These are phyloP conservation scores for Leptatherina wallacei DNA, from an alignment of 2,797 vertebrate genomes.

Conservation along the genomic window DNA sequence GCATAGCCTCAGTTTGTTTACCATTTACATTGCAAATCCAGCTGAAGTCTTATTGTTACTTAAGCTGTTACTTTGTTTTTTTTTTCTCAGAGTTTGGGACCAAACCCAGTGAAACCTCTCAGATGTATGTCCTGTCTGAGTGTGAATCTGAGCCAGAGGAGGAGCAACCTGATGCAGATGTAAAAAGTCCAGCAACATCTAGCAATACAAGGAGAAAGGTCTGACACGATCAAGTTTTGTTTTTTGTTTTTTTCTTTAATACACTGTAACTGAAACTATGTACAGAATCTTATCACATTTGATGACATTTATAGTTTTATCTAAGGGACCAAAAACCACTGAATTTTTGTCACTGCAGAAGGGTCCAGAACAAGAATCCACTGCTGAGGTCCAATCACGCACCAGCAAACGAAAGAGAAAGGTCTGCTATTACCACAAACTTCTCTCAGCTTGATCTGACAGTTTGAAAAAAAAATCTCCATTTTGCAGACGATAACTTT, in stretches of 20 bases:
- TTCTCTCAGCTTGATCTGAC: constrained; percentile 30
- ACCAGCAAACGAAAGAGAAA: constrained; percentile 65
- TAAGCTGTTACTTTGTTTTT: not conserved
- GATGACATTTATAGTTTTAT: constrained; percentile 2
- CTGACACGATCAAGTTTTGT: not conserved
- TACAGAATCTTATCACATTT: not conserved
- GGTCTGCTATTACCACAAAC: constrained; percentile 54
- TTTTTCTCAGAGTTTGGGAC: constrained; percentile 40
- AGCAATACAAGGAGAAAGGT: constrained; percentile 73
- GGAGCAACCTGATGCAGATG: constrained; percentile 11
- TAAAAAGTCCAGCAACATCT: constrained; percentile 19
- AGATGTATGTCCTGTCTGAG: constrained; percentile 17
- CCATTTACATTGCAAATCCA: no score
- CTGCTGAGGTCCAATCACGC: constrained; percentile 20
- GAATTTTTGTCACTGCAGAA: constrained; percentile 30
- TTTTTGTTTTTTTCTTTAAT: not conserved
- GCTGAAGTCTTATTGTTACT: constrained; percentile 1
- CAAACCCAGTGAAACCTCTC: not conserved
- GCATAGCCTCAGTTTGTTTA: no score
- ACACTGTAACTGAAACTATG: not conserved
- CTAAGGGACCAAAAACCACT: constrained; percentile 10
- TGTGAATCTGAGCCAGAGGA: constrained; percentile 27
- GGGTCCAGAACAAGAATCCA: not conserved
- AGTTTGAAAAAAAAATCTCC: constrained; percentile 29
- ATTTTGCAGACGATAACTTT: constrained; percentile 24